Percentiles rank a stretch among this genome's conserved stretches.
Conservation (phyloP, 2,113 vertebrate genomes). For the Saccopteryx bilineata region DNA sequence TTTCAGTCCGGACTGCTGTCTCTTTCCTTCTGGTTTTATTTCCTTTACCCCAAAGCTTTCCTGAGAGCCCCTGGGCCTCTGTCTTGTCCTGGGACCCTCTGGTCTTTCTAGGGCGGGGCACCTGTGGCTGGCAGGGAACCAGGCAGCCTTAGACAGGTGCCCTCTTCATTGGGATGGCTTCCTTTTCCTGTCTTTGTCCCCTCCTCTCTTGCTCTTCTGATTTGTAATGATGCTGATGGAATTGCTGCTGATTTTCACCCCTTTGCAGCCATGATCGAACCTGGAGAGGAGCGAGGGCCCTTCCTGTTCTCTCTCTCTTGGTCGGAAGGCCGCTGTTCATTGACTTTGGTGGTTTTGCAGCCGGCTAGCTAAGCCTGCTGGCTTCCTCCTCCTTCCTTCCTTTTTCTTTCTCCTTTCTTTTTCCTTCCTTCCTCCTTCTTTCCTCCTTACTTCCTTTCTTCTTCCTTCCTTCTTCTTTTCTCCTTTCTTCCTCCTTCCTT, state of each 20-base stretch:
- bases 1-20: not conserved
- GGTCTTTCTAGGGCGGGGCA: not conserved
- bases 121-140: not conserved
- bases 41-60: not conserved
- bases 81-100: not conserved
- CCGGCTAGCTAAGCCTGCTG: not conserved
- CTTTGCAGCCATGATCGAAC: fast-evolving
- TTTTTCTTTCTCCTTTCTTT: not conserved
- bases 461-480: not conserved
- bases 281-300: not conserved
- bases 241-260: not conserved
- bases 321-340: not conserved
- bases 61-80: no score
- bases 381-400: not conserved
- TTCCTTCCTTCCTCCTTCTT: not conserved
- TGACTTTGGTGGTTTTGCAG: not conserved
- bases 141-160: not conserved
- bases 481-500: no score
- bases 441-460: no score
- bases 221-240: not conserved
- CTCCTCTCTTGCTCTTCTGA: not conserved
- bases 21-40: not conserved
- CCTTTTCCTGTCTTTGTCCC: not conserved
- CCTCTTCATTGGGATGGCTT: not conserved
- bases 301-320: not conserved